A percentile compares a stretch with the other conserved stretches of the same genome.
phyloP scores from a whole-genome alignment of 2,113 vertebrate species.

The Brachyistius frenatus region DNA sequence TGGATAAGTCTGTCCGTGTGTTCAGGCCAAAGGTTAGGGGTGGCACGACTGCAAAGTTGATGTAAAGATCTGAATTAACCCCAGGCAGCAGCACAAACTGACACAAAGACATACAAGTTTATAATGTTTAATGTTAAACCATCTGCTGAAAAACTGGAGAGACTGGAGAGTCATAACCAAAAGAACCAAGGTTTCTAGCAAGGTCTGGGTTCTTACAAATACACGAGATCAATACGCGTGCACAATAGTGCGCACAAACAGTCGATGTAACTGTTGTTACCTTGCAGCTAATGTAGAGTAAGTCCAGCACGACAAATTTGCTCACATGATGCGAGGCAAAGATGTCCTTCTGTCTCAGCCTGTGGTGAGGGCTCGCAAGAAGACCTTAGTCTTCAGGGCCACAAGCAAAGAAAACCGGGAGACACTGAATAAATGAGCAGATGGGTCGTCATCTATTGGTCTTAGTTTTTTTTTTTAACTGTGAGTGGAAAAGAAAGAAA shows the following conservation, averaged over 20 bases:
- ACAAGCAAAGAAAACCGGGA: neutral
- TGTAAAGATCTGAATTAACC: too few species aligned
- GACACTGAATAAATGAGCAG: too few species aligned
- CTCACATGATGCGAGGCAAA: neutral
- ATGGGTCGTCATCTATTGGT: too few species aligned
- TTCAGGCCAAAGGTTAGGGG: too few species aligned
- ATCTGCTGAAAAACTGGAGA: neutral
- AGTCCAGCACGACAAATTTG: neutral
- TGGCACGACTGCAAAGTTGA: too few species aligned
- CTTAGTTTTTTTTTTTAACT: too few species aligned
- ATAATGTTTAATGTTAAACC: too few species aligned
- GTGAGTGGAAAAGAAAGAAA: neutral
- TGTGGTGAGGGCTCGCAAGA: neutral
- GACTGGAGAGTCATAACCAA: neutral
- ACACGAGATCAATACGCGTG: too few species aligned
- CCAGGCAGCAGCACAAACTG: too few species aligned
- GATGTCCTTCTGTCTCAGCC: neutral
- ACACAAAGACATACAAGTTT: too few species aligned
- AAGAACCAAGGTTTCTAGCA: neutral
- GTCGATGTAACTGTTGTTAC: neutral
- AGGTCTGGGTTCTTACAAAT: neutral
- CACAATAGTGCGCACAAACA: neutral
- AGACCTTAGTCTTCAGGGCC: neutral
- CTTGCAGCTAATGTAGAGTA: neutral
- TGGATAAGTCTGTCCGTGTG: too few species aligned